Evolutionary conservation across 1,140 invertebrate genomes (phyloP).

Genomic region (Anastrepha obliqua): DNA sequence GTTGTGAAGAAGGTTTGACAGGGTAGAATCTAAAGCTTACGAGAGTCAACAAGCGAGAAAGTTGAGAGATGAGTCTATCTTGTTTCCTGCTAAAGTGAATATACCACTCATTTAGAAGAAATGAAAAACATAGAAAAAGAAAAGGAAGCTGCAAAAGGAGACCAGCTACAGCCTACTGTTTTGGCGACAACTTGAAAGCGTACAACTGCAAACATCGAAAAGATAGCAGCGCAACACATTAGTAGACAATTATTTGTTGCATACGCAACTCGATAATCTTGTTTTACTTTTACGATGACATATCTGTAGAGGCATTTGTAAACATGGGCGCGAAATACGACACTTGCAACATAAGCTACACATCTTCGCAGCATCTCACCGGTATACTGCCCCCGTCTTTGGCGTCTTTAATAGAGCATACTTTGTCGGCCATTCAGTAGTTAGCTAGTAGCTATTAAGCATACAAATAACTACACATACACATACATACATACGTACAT

Average conservation of each 20-base stretch:
- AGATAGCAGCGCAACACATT: conserved; percentile 11
- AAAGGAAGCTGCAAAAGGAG: background rate
- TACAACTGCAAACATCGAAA: background rate
- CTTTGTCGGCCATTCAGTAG: background rate
- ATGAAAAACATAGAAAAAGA: too few species aligned
- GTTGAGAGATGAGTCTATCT: too few species aligned
- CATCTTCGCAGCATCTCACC: background rate
- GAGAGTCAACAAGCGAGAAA: too few species aligned
- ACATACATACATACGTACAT: background rate
- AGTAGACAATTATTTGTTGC: conserved; percentile 1
- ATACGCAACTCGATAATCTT: background rate
- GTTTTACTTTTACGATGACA: background rate
- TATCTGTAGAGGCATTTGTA: background rate
- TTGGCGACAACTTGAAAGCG: conserved; percentile 11
- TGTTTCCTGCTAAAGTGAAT: too few species aligned
- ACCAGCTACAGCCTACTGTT: background rate
- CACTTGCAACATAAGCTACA: conserved; percentile 31
- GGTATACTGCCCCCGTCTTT: too few species aligned
- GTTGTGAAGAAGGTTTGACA: too few species aligned
- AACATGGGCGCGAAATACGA: conserved; percentile 34
- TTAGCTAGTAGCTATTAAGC: conserved; percentile 34
- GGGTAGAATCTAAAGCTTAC: too few species aligned
- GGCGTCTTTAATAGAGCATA: background rate
- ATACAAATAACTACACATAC: background rate
- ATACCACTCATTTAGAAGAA: too few species aligned